phyloP scores from a whole-genome alignment of 2,797 vertebrate genomes.

The Pseudocheirus occidentalis region DNA sequence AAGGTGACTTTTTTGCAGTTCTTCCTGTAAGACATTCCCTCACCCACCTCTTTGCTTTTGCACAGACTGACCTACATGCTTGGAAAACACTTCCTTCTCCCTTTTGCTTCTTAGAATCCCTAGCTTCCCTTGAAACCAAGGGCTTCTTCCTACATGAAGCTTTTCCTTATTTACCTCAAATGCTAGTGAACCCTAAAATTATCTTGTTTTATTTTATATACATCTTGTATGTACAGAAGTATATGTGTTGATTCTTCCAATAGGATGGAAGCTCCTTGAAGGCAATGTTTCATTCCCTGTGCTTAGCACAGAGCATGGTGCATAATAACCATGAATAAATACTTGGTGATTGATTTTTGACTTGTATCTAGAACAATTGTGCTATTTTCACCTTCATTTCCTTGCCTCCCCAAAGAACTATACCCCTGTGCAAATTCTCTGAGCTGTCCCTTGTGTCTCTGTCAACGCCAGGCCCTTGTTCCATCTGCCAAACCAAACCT shows the following conservation, averaged over 20 bases:
- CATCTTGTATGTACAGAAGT: not conserved
- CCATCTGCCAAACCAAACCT: not conserved
- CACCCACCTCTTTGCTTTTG: not conserved
- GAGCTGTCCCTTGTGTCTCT: not conserved
- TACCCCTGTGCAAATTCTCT: not conserved
- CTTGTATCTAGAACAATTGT: not conserved
- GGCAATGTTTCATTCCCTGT: not conserved
- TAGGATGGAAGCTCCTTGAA: not conserved
- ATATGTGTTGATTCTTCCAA: not conserved
- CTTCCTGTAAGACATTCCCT: not conserved
- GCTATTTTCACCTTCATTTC: not conserved
- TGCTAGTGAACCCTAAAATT: not conserved
- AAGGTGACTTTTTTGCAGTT: not conserved
- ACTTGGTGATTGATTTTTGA: not conserved
- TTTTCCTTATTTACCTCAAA: not conserved
- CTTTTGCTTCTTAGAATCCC: not conserved
- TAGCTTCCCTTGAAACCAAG: not conserved
- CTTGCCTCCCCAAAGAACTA: not conserved
- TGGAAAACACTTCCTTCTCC: not conserved
- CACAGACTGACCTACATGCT: not conserved
- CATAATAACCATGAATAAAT: not conserved
- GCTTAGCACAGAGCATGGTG: no score
- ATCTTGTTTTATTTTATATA: not conserved
- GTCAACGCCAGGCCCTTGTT: not conserved
- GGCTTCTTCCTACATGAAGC: not conserved